Percentiles rank a stretch among this genome's conserved stretches.
Conservation (phyloP, 2,113 vertebrate genomes). For the Tetrao urogallus region DNA sequence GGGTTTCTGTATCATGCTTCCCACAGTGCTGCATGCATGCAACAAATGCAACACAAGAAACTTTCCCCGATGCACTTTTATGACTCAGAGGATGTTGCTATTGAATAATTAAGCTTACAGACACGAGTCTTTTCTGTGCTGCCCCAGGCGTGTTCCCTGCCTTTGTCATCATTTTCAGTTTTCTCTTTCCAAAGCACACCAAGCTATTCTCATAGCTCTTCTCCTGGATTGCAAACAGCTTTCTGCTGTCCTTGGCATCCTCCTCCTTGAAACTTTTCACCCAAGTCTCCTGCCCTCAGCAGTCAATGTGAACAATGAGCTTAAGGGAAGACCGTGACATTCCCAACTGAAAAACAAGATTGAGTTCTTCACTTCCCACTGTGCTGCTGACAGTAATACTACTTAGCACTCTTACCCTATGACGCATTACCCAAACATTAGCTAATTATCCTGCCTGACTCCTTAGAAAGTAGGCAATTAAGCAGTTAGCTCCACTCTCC, state of each 20-base stretch:
- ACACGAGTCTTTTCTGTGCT: background rate
- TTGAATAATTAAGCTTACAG: background rate
- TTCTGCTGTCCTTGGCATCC: background rate
- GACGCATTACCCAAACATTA: conserved; percentile 49
- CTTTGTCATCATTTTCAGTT: background rate
- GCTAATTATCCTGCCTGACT: conserved; percentile 38
- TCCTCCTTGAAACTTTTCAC: background rate
- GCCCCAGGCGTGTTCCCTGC: background rate
- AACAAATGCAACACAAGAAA: background rate
- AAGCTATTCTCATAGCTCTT: background rate
- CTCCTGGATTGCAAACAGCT: background rate
- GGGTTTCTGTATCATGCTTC: background rate
- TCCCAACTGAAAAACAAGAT: background rate
- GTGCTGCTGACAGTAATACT: conserved; percentile 52
- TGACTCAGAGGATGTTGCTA: background rate
- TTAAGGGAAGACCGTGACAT: background rate
- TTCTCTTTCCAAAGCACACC: background rate
- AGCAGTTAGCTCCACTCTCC: background rate
- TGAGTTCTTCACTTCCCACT: conserved; percentile 41
- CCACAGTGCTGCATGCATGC: background rate
- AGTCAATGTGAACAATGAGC: background rate
- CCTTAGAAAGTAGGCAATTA: conserved; percentile 47
- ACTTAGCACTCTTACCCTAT: conserved; percentile 19
- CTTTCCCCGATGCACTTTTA: background rate
- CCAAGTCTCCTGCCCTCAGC: background rate